These are phyloP conservation scores for Macroramphosus scolopax DNA, from an alignment of 2,797 vertebrate genomes.

Conservation along the genomic window DNA sequence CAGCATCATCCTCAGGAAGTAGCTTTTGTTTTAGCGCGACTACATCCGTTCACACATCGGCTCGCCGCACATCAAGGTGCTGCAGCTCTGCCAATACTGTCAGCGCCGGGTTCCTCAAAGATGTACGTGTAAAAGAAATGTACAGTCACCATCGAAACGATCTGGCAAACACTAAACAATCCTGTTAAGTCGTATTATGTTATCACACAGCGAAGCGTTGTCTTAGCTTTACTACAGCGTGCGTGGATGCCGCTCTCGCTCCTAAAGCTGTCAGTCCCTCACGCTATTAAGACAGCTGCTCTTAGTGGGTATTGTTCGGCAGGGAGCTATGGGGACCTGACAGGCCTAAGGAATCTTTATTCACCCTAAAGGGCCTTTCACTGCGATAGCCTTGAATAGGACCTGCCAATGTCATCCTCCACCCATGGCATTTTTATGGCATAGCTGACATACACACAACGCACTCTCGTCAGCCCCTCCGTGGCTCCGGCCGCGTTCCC, in stretches of 20 bases:
- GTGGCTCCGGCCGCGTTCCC: slow-evolving; percentile 20
- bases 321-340: slow-evolving; percentile 60
- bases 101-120: slow-evolving; percentile 33
- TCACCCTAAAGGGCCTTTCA: slow-evolving; percentile 71
- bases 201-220: slow-evolving; percentile 59
- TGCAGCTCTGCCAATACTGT: slow-evolving; percentile 53
- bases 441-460: slow-evolving; percentile 67
- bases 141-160: slow-evolving; percentile 17
- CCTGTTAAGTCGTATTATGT: slow-evolving; percentile 50
- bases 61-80: slow-evolving; percentile 26
- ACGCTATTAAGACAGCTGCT: slow-evolving; percentile 74
- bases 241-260: too few relatives aligned
- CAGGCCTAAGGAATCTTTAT: slow-evolving; percentile 72
- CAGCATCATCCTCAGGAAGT: slow-evolving; percentile 27
- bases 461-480: slow-evolving; percentile 40
- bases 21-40: slow-evolving; percentile 40
- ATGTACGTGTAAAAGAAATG: slow-evolving; percentile 48
- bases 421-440: slow-evolving; percentile 80
- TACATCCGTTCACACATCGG: slow-evolving; percentile 60
- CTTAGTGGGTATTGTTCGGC: slow-evolving; percentile 64
- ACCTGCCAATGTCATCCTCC: slow-evolving; percentile 71
- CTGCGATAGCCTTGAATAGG: slow-evolving; percentile 58
- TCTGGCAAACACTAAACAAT: slow-evolving; percentile 39
- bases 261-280: slow-evolving; percentile 68
- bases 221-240: slow-evolving; percentile 29